phyloP scores from a whole-genome alignment of 2,113 vertebrate species.

The Nothoprocta pentlandii region DNA sequence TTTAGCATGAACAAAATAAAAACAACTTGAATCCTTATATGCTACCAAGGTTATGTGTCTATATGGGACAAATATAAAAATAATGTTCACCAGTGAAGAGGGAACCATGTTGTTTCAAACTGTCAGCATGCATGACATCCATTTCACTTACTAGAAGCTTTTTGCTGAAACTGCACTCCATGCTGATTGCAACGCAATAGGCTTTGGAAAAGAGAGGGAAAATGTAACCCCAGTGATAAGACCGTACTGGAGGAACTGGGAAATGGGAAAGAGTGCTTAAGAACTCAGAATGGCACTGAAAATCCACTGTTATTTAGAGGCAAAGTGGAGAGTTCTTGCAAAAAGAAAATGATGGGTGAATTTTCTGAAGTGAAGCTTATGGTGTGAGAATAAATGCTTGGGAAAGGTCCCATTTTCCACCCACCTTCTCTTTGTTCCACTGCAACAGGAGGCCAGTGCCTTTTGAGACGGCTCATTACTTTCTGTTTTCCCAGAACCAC shows the following conservation, averaged over 20 bases:
- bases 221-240: not conserved
- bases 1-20: not conserved
- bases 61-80: not conserved
- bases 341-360: not conserved
- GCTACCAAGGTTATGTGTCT: not conserved
- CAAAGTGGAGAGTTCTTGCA: not conserved
- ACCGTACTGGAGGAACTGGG: rapidly evolving
- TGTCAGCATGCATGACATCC: not conserved
- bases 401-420: not conserved
- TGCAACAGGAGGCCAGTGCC: not conserved
- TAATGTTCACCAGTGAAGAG: not conserved
- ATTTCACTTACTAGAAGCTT: not conserved
- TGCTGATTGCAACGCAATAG: not conserved
- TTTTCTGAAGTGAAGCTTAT: not conserved
- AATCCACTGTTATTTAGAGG: not conserved
- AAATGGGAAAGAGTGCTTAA: not conserved
- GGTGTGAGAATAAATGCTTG: not conserved
- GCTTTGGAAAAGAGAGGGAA: not conserved
- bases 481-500: not conserved
- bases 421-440: not conserved
- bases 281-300: not conserved
- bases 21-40: not conserved
- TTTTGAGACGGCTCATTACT: not conserved
- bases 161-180: not conserved
- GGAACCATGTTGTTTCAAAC: not conserved